A percentile compares a stretch with the other conserved stretches of the same genome.
These are phyloP conservation scores for Neolamprologus hecqui DNA, from an alignment of 2,113 vertebrate species.

Conservation along the genomic window DNA sequence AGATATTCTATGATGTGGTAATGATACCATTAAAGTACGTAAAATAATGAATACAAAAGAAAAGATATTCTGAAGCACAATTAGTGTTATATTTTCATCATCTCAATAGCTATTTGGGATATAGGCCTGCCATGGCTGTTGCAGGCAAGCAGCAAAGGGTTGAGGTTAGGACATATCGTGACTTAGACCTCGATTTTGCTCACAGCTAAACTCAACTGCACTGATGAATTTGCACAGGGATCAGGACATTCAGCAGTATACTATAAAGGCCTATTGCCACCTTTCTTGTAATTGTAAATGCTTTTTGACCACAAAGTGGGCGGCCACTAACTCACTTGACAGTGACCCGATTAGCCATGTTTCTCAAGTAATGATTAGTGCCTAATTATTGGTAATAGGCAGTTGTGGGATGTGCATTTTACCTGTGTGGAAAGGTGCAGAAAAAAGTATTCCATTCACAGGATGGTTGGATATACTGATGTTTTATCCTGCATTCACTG, in stretches of 20 bases:
- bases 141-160: not conserved
- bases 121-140: not conserved
- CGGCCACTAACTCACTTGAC: not conserved
- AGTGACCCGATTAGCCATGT: not conserved
- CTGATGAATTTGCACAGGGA: not conserved
- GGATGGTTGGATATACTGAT: not conserved
- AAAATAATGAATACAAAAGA: not conserved
- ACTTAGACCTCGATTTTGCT: not conserved
- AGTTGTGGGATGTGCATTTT: not conserved
- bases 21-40: not conserved
- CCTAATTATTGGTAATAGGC: not conserved
- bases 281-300: not conserved
- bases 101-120: not conserved
- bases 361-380: not conserved
- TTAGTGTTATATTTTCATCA: not conserved
- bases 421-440: not conserved
- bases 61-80: not conserved
- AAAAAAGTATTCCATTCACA: not conserved
- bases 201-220: not conserved
- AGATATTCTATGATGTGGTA: not conserved
- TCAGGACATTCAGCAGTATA: not conserved
- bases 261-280: not conserved
- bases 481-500: not conserved
- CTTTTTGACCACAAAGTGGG: not conserved
- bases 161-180: not conserved